These are phyloP conservation scores for Myotis yumanensis DNA, from an alignment of 2,113 vertebrate genomes.

Conservation along the genomic window DNA sequence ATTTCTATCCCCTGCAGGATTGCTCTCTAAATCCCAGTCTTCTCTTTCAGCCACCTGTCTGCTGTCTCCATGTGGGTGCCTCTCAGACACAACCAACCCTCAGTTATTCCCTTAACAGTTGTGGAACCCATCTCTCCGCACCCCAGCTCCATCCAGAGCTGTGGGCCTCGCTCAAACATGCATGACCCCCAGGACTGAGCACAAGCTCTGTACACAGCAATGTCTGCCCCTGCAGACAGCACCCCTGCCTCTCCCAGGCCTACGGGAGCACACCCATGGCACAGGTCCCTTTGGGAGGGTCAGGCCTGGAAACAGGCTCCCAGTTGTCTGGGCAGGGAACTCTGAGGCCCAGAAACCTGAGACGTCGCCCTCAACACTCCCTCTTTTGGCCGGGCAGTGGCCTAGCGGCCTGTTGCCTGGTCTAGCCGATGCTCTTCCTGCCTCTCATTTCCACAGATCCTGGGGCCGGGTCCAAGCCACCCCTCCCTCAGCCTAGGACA, in stretches of 20 bases:
- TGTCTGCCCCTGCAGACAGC: background rate
- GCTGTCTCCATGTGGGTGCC: rapidly evolving
- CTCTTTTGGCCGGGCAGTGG: background rate
- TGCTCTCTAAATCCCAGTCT: background rate
- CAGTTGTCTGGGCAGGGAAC: background rate
- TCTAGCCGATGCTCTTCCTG: background rate
- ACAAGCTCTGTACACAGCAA: background rate
- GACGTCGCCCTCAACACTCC: background rate
- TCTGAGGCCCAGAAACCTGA: background rate
- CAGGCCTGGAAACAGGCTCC: background rate
- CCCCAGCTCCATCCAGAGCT: background rate
- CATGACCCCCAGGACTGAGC: background rate
- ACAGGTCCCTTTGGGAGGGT: background rate
- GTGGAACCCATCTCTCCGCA: background rate
- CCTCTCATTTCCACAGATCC: background rate
- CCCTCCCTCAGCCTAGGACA: background rate
- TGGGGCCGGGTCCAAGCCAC: background rate
- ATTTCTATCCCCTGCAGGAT: background rate
- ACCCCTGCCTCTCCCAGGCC: background rate
- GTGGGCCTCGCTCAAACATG: background rate
- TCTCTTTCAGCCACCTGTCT: background rate
- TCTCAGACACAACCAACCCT: background rate
- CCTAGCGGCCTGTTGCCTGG: background rate
- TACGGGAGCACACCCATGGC: background rate
- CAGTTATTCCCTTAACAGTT: background rate